phyloP scores from a whole-genome alignment of 2,113 vertebrate genomes.

The Dryoscopus gambensis region DNA sequence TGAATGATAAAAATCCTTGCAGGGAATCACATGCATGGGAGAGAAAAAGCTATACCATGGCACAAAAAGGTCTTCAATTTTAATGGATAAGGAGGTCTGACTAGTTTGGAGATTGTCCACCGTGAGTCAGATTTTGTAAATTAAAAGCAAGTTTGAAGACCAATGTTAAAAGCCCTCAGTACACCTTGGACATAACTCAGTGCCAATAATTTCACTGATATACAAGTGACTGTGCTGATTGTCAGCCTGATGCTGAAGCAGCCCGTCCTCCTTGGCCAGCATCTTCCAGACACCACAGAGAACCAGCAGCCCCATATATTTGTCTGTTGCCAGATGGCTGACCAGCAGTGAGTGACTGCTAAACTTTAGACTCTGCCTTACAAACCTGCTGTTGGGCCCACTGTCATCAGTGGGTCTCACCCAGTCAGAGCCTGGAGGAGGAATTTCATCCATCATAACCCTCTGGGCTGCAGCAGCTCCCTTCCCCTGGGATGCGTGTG shows the following conservation, averaged over 20 bases:
- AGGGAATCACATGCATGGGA: not conserved
- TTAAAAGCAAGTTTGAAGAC: not conserved
- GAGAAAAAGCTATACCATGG: not conserved
- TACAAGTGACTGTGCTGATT: not conserved
- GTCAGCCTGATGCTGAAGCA: not conserved
- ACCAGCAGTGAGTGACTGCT: not conserved
- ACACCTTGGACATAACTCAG: not conserved
- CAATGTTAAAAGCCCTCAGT: not conserved
- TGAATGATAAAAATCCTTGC: not conserved
- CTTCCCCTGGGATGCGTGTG: not conserved
- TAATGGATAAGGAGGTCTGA: not conserved
- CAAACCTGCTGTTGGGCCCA: not conserved
- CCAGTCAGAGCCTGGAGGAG: not conserved
- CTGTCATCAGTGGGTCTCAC: rapidly evolving
- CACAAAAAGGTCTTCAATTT: not conserved
- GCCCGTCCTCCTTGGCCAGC: not conserved
- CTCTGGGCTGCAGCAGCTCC: not conserved
- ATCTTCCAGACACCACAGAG: not conserved
- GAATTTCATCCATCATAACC: not conserved
- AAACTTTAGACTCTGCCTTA: not conserved
- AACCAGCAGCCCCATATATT: not conserved
- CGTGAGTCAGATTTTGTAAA: not conserved
- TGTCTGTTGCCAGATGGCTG: rapidly evolving
- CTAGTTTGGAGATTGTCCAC: not conserved
- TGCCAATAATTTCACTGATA: not conserved